phyloP scores from a whole-genome alignment of 2,888 invertebrate species.

The Cephus sareptanus region DNA sequence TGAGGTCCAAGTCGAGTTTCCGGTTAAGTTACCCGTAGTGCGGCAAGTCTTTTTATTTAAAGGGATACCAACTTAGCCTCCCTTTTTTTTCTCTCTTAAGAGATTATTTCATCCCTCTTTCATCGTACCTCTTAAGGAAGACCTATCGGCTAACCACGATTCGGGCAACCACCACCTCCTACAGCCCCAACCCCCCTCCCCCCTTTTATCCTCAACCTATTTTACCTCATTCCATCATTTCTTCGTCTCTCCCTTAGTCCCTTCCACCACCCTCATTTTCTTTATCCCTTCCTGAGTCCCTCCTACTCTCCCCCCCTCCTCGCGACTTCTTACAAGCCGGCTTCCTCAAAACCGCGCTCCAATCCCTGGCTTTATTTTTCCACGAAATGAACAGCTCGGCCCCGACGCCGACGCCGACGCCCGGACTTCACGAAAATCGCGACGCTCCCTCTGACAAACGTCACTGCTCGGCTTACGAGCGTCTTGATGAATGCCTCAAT shows the following conservation, averaged over 20 bases:
- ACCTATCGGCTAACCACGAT: not conserved
- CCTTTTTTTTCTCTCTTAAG: not conserved
- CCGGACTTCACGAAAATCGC: not conserved
- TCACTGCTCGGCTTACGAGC: slow-evolving; percentile 22
- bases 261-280: too few species aligned
- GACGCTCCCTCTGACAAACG: slow-evolving; percentile 27
- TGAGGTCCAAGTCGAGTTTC: not conserved
- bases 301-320: too few species aligned
- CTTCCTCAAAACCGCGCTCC: slow-evolving; percentile 14
- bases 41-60: not conserved
- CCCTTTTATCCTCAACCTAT: not conserved
- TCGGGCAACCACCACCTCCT: not conserved
- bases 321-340: not conserved
- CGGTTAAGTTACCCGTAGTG: not conserved
- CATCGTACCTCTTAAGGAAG: not conserved
- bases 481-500: slow-evolving; percentile 29
- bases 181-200: not conserved
- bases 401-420: not conserved
- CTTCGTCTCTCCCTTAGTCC: not conserved
- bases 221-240: not conserved
- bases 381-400: slow-evolving; percentile 23
- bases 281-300: too few species aligned
- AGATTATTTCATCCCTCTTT: not conserved
- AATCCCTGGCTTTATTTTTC: slow-evolving; percentile 30
- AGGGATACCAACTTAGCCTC: not conserved